These are phyloP conservation scores for Mastomys coucha DNA, from an alignment of 2,113 vertebrate genomes.

Conservation along the genomic window DNA sequence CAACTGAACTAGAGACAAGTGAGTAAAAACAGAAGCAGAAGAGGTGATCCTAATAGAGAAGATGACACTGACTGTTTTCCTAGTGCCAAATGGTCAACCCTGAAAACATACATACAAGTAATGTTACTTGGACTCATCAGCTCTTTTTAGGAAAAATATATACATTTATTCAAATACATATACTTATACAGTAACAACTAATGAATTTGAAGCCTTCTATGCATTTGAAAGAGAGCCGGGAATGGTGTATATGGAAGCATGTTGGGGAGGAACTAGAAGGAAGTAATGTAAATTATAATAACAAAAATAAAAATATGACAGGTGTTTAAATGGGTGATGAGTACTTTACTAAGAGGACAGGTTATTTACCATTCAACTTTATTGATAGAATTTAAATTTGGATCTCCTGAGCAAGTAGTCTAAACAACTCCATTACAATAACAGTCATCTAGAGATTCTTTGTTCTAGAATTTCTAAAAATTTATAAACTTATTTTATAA, in stretches of 20 bases:
- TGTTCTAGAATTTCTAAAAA: neutral
- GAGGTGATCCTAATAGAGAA: neutral
- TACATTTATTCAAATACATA: too few relatives aligned
- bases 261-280: neutral
- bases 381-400: neutral
- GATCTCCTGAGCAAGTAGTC: neutral
- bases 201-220: neutral
- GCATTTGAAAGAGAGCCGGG: too few relatives aligned
- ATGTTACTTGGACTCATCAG: neutral
- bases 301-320: neutral
- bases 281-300: neutral
- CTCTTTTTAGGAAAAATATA: neutral
- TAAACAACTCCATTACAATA: neutral
- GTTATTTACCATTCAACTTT: neutral
- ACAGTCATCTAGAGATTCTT: neutral
- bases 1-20: neutral
- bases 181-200: neutral
- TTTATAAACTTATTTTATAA: neutral
- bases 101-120: neutral
- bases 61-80: neutral
- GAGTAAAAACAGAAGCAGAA: neutral
- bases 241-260: neutral
- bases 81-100: neutral
- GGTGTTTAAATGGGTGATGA: neutral
- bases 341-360: neutral